Conservation (phyloP, 1,140 invertebrate genomes). For the Diprion similis region DNA sequence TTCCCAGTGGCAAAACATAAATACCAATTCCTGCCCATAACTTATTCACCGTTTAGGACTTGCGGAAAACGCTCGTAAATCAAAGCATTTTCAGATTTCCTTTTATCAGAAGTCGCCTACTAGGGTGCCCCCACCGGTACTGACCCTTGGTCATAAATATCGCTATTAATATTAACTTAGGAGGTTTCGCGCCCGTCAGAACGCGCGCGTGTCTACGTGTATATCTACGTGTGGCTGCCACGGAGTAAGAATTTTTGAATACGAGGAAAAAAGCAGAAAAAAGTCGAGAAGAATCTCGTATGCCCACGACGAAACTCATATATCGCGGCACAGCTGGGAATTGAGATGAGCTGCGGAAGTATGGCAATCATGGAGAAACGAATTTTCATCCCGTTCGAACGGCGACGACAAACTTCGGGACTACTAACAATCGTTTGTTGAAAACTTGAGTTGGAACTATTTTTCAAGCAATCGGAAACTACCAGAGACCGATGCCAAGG, state of each 20-base stretch:
- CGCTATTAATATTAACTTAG: conserved; percentile 8
- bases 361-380: background rate
- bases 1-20: background rate
- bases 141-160: conserved; percentile 5
- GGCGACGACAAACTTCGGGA: no score
- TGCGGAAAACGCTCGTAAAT: conserved; percentile 7
- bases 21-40: conserved; percentile 10
- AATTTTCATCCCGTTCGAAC: background rate
- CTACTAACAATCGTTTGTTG: no score
- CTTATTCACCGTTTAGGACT: conserved; percentile 14
- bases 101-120: conserved; percentile 8
- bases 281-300: background rate
- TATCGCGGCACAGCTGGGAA: conserved; percentile 14
- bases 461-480: no score
- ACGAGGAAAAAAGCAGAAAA: conserved; percentile 9
- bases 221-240: background rate
- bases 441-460: no score
- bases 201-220: background rate
- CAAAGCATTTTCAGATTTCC: conserved; percentile 15
- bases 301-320: conserved; percentile 15
- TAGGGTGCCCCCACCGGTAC: background rate
- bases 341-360: background rate
- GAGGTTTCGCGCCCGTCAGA: background rate
- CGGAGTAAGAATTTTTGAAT: background rate
- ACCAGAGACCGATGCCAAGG: no score